Conservation (phyloP, 2,888 invertebrate genomes). For the Troilus luridus region DNA sequence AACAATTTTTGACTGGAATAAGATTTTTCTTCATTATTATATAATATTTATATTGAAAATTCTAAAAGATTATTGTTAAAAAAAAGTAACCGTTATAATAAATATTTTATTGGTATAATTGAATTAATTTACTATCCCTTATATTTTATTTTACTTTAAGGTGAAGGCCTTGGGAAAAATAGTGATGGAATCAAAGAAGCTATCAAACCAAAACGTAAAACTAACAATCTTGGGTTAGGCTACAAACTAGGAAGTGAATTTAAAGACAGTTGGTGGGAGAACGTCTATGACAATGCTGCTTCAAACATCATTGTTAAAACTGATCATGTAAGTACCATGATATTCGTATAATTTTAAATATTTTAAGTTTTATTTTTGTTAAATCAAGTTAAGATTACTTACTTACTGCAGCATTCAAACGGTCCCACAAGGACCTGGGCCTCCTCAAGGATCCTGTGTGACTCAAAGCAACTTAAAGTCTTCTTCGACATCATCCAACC, state of each 20-base stretch:
- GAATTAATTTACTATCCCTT: background rate
- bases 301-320: constrained; percentile 46
- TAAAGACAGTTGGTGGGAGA: constrained; percentile 87
- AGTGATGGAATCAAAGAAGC: constrained; percentile 84
- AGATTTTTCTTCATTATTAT: no score
- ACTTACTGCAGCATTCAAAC: no score
- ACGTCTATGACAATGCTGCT: constrained; percentile 69
- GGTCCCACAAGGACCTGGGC: no score
- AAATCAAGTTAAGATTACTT: no score
- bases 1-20: no score
- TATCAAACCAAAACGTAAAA: constrained; percentile 84
- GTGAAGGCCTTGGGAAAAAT: constrained; percentile 81
- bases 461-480: no score
- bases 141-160: background rate
- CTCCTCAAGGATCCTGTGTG: no score
- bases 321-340: background rate
- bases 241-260: constrained; percentile 82
- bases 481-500: no score
- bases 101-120: background rate
- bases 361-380: background rate
- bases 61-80: no score
- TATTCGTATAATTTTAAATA: background rate
- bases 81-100: no score
- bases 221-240: constrained; percentile 84
- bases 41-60: no score